A percentile compares a stretch with the other conserved stretches of the same genome.
phyloP scores from a whole-genome alignment of 2,113 vertebrate species.

The Grantiella picta region DNA sequence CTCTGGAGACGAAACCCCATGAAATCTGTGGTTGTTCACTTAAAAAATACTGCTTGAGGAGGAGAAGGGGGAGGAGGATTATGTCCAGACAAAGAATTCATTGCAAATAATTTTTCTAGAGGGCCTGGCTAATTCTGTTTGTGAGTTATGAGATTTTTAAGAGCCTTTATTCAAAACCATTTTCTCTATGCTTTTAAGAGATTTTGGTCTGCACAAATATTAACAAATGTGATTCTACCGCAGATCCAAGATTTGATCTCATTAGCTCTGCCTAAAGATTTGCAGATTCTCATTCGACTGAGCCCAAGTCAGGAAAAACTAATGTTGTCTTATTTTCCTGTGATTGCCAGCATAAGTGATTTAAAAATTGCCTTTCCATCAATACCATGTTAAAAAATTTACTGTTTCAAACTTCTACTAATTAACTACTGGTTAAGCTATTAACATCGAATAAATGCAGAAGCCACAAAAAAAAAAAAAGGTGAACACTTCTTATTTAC shows the following conservation, averaged over 20 bases:
- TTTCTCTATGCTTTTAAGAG: not conserved
- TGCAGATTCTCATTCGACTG: not conserved
- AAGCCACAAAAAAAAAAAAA: not conserved
- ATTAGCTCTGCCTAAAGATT: not conserved
- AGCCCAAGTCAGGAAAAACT: not conserved
- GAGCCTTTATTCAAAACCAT: not conserved
- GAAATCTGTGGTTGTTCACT: not conserved
- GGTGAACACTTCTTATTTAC: not conserved
- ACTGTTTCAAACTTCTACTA: not conserved
- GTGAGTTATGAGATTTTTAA: not conserved
- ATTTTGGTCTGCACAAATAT: not conserved
- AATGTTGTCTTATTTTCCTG: not conserved
- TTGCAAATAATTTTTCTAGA: constrained; percentile 5
- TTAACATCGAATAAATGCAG: not conserved
- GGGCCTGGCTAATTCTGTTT: not conserved
- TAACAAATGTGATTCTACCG: not conserved
- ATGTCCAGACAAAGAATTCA: not conserved
- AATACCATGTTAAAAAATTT: not conserved
- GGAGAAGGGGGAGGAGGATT: not conserved
- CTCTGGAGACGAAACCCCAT: not conserved
- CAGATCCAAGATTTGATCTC: not conserved
- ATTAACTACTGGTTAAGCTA: not conserved
- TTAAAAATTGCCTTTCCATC: not conserved
- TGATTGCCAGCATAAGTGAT: not conserved
- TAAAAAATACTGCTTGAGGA: constrained; percentile 19